Base-by-base conservation (phyloP, 2,797 vertebrate genomes). In the Selene dorsalis region DNA sequence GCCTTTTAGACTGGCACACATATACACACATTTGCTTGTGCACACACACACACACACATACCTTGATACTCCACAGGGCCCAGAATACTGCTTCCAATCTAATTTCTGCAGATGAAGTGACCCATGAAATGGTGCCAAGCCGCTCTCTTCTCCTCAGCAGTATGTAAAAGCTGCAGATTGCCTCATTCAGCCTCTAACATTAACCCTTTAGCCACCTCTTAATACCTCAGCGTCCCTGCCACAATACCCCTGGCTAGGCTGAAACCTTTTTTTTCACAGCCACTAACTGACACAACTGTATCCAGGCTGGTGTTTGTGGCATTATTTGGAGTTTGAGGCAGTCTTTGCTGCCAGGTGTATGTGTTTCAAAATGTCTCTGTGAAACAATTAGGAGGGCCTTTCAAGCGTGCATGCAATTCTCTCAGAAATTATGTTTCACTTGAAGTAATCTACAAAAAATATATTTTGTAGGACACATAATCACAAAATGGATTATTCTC, bases 41-140 rank as follows among this genome's bases (percentile, higher is more conserved):
- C 39, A 41, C 41, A 17, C 41, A 43, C 41, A 43, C 75, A 67
- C 61, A 56, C 20, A n/a, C 70, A 80, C 80, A 82, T 78, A 89
- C 82, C 78, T 74, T 85, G 68, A 85, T 89, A 91, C 87, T 87
- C 80, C 77, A 73, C 67, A 47, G 57, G 3, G 22, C 75, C 83
- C 81, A 84, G 82, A 91, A 88, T 83, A 82, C 84, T 82, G 87
- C 88, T 82, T 90, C 84, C 87, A 93, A 93, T 94, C 89, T 91
- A 92, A 93, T 94, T 94, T 93, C 87, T 93, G 85, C 87, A 90
- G 91, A 89, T 89, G 92, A 88, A 91, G 87, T 93, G 93, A 94
- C 92, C 93, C 91, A 70, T 94, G 93, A 95, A 94, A 94, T 94
- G 89, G 91, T 93, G 91, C 89, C 90, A 91, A 87, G 83, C 71